Base-by-base conservation (phyloP, 2,888 invertebrate species). In the Parnassius mnemosyne region DNA sequence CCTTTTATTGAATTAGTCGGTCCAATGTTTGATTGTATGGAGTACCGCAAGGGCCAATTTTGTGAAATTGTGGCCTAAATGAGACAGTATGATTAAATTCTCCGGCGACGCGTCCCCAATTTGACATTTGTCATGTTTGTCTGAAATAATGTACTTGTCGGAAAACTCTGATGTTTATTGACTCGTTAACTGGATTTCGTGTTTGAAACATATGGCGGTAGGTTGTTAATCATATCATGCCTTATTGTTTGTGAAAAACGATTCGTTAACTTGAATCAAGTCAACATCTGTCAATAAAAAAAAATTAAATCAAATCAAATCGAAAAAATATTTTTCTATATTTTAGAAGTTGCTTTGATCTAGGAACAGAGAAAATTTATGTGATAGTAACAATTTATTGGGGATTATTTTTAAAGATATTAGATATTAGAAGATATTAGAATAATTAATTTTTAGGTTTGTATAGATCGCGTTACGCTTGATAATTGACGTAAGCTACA, bases 1-100 rank as follows among this genome's bases (percentile, higher is more conserved):
- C 34, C 5, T 5, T 5, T 34, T 1, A 34, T 7, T 7, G 34
- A 34, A 34, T 34, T 34, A 34, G 34, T 34, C 34, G 1, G 1
- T 0, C 46, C 46, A 46, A 46, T 46, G n/a, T 46, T n/a, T 7
- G n/a, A 46, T 12, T 11, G 7, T 12, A 43, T 43, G 43, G 43
- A 3, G 46, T 46, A 12, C 46, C 11, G 44, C 11, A 12, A 5
- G 12, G 11, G 11, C 11, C 43, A 11, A 46, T 46, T 46, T n/a
- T 12, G n/a, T 46, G 5, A n/a, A 46, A 46, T 46, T 12, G 12
- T 43, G 11, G 10, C 43, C 11, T 43, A 43, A 43, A 43, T 43
- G 43, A 11, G 10, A 11, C 43, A 10, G 67, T 63, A 68, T 76
- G 73, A 77, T 77, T 75, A 75, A 71, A 75, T 72, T 71, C 67